Percentiles rank a stretch among this genome's conserved stretches.
Evolutionary conservation across 2,797 vertebrate species (phyloP).

Genomic region (Enteromius paludinosus): DNA sequence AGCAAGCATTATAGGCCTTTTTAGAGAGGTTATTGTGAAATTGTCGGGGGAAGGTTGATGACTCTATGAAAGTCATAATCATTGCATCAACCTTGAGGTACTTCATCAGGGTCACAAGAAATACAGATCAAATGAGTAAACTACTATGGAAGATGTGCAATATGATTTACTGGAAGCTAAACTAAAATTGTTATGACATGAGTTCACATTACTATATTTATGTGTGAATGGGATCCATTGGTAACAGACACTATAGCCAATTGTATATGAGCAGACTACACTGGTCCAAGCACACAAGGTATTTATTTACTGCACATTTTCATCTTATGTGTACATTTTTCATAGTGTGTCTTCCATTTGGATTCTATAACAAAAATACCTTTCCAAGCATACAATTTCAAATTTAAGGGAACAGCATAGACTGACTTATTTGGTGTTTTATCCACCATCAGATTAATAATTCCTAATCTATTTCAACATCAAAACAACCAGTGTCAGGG

Average conservation of each 20-base stretch:
- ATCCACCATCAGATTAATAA: background rate
- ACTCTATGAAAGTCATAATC: background rate
- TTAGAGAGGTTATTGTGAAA: background rate
- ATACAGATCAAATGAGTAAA: conserved; percentile 27
- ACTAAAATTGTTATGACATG: background rate
- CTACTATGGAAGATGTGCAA: background rate
- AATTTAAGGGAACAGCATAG: too few species aligned
- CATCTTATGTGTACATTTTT: background rate
- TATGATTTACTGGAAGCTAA: conserved; percentile 25
- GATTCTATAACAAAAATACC: background rate
- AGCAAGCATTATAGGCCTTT: background rate
- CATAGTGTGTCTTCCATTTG: background rate
- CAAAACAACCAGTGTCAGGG: background rate
- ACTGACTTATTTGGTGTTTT: background rate
- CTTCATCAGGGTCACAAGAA: conserved; percentile 26
- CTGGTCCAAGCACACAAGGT: background rate
- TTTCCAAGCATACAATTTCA: background rate
- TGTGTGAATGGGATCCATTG: background rate
- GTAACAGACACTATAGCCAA: background rate
- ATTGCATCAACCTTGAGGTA: conserved; percentile 36
- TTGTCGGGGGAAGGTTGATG: background rate
- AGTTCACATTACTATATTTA: background rate
- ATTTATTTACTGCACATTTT: background rate
- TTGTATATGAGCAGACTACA: too few species aligned
- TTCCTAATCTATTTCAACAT: background rate